These are phyloP conservation scores for Hycleus cichorii DNA, from an alignment of 1,140 invertebrate genomes.

Conservation along the genomic window DNA sequence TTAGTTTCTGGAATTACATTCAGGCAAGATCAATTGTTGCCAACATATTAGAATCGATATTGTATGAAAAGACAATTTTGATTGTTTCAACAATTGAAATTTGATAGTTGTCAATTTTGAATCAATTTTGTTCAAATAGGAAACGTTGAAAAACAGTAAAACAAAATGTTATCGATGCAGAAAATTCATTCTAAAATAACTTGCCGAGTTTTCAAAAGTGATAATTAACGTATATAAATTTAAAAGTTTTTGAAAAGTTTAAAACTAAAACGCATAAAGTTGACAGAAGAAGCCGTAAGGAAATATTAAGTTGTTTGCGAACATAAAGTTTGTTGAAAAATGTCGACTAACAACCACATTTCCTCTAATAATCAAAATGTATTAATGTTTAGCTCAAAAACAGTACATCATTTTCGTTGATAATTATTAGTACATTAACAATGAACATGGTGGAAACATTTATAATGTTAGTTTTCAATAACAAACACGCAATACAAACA, in stretches of 20 bases:
- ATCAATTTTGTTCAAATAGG: neutral
- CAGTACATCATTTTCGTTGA: neutral
- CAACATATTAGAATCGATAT: no score
- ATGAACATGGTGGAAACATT: slow-evolving; percentile 5
- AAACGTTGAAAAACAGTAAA: neutral
- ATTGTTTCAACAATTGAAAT: neutral
- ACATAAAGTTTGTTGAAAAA: slow-evolving; percentile 14
- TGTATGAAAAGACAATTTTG: no score
- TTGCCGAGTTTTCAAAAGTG: slow-evolving; percentile 13
- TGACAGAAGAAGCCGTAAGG: slow-evolving; percentile 15
- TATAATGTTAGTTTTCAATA: slow-evolving; percentile 6
- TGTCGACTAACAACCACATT: slow-evolving; percentile 3
- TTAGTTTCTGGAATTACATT: no score
- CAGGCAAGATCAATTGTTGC: no score
- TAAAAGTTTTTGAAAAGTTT: slow-evolving; percentile 3
- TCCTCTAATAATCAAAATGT: slow-evolving; percentile 4
- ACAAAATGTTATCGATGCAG: slow-evolving; percentile 11
- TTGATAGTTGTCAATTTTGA: neutral
- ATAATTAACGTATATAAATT: slow-evolving; percentile 16
- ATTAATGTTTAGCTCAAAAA: no score
- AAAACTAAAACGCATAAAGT: slow-evolving; percentile 16
- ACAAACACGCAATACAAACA: slow-evolving; percentile 11
- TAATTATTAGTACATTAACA: slow-evolving; percentile 4
- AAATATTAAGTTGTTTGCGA: slow-evolving; percentile 15
- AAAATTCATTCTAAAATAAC: slow-evolving; percentile 15